These are phyloP conservation scores for Holacanthus passer DNA, from an alignment of 2,113 vertebrate genomes.

Conservation along the genomic window DNA sequence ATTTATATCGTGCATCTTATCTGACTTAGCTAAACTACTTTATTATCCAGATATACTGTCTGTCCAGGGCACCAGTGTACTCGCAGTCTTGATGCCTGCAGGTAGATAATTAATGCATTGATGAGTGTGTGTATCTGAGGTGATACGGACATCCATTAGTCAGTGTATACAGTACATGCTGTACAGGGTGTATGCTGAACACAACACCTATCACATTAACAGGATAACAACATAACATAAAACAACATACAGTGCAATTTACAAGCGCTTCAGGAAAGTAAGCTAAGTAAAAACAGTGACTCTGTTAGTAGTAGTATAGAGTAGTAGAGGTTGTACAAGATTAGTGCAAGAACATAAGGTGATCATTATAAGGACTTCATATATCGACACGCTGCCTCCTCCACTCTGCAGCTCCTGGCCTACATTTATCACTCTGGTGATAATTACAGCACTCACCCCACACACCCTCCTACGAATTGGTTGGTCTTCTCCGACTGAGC, in stretches of 20 bases:
- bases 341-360: too few relatives aligned
- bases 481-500: not conserved
- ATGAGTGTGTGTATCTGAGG: not conserved
- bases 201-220: too few relatives aligned
- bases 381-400: not conserved
- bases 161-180: not conserved
- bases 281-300: too few relatives aligned
- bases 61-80: not conserved
- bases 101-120: not conserved
- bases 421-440: not conserved
- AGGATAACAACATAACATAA: too few relatives aligned
- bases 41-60: slow-evolving; percentile 4
- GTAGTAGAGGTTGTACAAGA: too few relatives aligned
- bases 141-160: not conserved
- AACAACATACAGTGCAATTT: too few relatives aligned
- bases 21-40: slow-evolving; percentile 5
- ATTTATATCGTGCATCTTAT: slow-evolving; percentile 22
- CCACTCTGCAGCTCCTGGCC: not conserved
- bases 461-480: not conserved
- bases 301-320: too few relatives aligned
- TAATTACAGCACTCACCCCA: not conserved
- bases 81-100: not conserved
- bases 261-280: too few relatives aligned
- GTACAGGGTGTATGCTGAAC: too few relatives aligned
- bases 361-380: not conserved